phyloP scores from a whole-genome alignment of 2,888 invertebrate species.

The Sarcophaga carnaria region DNA sequence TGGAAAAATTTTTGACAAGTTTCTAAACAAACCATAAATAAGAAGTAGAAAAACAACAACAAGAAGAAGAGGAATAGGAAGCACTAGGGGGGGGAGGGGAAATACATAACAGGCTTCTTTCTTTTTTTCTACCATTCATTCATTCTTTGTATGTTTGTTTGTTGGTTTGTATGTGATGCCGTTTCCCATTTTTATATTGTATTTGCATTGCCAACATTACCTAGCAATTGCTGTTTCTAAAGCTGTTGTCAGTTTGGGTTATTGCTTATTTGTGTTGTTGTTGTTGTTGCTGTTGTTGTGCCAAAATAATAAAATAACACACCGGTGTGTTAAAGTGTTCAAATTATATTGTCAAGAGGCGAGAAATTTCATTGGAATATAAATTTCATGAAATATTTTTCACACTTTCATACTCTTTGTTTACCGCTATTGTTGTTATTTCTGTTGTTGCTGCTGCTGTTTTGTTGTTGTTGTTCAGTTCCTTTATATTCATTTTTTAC shows the following conservation, averaged over 20 bases:
- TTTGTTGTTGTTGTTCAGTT: slow-evolving; percentile 10
- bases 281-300: slow-evolving; percentile 6
- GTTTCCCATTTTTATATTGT: not conserved
- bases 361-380: slow-evolving; percentile 68
- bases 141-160: too few species aligned
- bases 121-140: not conserved
- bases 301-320: slow-evolving; percentile 38
- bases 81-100: slow-evolving; percentile 6
- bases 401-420: slow-evolving; percentile 55
- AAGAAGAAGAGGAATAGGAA: not conserved
- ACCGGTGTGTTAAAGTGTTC: slow-evolving; percentile 56
- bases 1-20: slow-evolving; percentile 28
- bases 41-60: not conserved
- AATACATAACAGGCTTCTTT: slow-evolving; percentile 61
- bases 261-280: not conserved
- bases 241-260: slow-evolving; percentile 1
- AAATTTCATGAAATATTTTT: slow-evolving; percentile 65
- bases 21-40: not conserved
- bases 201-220: not conserved
- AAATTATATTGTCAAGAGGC: slow-evolving; percentile 69
- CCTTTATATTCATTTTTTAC: not conserved
- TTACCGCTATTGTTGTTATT: slow-evolving; percentile 15
- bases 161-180: not conserved
- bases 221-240: not conserved
- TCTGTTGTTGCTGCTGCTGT: not conserved